Evolutionary conservation across 2,888 invertebrate genomes (phyloP).

Genomic region (Drosophila robusta): DNA sequence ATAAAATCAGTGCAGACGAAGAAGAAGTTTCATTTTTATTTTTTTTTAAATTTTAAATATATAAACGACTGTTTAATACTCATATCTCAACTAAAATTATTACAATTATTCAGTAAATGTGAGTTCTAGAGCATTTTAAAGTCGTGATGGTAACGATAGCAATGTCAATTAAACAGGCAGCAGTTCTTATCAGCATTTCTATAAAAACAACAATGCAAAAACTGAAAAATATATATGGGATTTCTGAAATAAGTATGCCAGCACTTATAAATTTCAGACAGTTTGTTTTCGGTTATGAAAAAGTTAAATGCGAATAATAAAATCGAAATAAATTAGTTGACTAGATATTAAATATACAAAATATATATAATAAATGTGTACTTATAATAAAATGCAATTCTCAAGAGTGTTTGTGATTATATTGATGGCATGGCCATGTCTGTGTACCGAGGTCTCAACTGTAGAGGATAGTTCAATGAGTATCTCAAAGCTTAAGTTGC

Average conservation of each 20-base stretch:
- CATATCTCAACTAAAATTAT: no score
- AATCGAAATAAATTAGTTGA: neutral
- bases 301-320: neutral
- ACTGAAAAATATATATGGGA: neutral
- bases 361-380: neutral
- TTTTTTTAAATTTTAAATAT: no score
- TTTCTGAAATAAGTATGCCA: neutral
- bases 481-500: neutral
- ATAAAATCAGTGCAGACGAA: no score
- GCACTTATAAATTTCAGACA: neutral
- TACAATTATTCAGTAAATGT: no score
- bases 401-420: neutral
- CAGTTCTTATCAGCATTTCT: neutral
- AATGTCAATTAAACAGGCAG: no score
- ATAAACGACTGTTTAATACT: no score
- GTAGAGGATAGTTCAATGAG: neutral
- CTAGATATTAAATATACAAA: neutral
- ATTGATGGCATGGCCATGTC: neutral
- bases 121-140: no score
- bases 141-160: no score
- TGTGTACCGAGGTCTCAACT: neutral
- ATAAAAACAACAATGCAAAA: neutral
- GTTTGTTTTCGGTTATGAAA: neutral
- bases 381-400: neutral
- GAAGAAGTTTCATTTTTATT: no score